Conservation (phyloP, 1,140 invertebrate genomes). For the Drosophila repletoides region DNA sequence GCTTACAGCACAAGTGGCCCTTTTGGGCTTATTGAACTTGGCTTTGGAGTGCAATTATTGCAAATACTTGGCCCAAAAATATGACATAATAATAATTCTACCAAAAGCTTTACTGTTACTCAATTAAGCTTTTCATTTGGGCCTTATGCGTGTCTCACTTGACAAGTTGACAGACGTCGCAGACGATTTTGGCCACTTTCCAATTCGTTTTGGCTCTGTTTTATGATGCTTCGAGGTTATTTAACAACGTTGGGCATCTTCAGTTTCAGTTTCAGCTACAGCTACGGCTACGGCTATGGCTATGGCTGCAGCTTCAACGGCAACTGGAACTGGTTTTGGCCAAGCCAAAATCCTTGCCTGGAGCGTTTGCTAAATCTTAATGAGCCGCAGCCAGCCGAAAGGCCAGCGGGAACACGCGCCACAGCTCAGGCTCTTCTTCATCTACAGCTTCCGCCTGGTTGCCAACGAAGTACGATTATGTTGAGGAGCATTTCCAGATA, state of each 20-base stretch:
- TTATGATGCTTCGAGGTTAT: conserved; percentile 49
- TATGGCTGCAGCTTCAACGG: conserved; percentile 5
- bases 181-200: conserved; percentile 29
- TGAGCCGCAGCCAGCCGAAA: conserved; percentile 35
- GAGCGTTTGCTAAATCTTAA: conserved; percentile 50
- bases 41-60: conserved; percentile 29
- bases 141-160: conserved; percentile 47
- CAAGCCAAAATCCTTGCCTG: conserved; percentile 65
- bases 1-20: conserved; percentile 33
- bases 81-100: conserved; percentile 68
- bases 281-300: conserved; percentile 4
- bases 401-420: neutral
- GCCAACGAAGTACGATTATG: conserved; percentile 5
- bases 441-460: conserved; percentile 47
- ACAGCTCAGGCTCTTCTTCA: conserved; percentile 12
- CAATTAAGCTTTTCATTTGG: conserved; percentile 50
- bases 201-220: conserved; percentile 31
- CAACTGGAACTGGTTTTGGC: conserved; percentile 46
- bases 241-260: conserved; percentile 55
- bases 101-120: conserved; percentile 17
- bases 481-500: conserved; percentile 42
- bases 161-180: conserved; percentile 43
- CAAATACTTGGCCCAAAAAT: conserved; percentile 23
- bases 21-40: conserved; percentile 68
- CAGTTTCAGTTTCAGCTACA: conserved; percentile 1